Percentiles rank a stretch among this genome's conserved stretches.
These are phyloP conservation scores for Mechanitis mazaeus DNA, from an alignment of 2,888 invertebrate species.

Conservation along the genomic window DNA sequence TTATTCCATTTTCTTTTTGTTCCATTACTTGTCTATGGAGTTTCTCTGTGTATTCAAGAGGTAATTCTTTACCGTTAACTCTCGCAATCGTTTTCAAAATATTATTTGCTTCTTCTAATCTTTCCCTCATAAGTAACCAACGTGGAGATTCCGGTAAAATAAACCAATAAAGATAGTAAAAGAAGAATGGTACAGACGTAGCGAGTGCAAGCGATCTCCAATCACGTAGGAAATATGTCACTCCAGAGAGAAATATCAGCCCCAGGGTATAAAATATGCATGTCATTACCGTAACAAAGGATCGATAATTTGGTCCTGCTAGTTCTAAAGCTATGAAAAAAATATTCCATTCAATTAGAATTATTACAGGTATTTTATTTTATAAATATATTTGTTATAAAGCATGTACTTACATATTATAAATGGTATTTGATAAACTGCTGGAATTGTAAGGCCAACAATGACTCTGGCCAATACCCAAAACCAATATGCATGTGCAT, in stretches of 20 bases:
- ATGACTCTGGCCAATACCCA: constrained; percentile 88
- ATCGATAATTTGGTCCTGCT: constrained; percentile 93
- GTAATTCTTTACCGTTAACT: constrained; percentile 85
- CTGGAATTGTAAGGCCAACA: constrained; percentile 94
- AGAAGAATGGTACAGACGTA: constrained; percentile 89
- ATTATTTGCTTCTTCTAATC: constrained; percentile 87
- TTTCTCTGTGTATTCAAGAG: constrained; percentile 82
- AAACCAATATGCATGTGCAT: constrained; percentile 86
- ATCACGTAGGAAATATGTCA: constrained; percentile 90
- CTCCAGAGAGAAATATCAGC: constrained; percentile 86
- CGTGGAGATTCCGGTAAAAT: constrained; percentile 93
- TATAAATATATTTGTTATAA: neutral
- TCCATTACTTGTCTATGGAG: constrained; percentile 83
- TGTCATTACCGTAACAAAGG: constrained; percentile 94
- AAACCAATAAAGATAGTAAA: constrained; percentile 90
- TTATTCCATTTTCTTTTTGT: constrained; percentile 75
- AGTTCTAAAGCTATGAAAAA: constrained; percentile 86
- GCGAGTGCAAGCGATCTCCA: constrained; percentile 89
- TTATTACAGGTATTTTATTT: constrained; percentile 5
- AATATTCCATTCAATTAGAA: neutral
- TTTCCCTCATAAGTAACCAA: constrained; percentile 91
- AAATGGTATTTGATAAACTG: constrained; percentile 95
- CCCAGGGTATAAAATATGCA: constrained; percentile 94
- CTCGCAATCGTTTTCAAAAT: constrained; percentile 86
- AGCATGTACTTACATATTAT: constrained; percentile 86